A percentile compares a stretch with the other conserved stretches of the same genome.
These are phyloP conservation scores for Dicyrtomina minuta DNA, from an alignment of 2,888 invertebrate species.

Conservation along the genomic window DNA sequence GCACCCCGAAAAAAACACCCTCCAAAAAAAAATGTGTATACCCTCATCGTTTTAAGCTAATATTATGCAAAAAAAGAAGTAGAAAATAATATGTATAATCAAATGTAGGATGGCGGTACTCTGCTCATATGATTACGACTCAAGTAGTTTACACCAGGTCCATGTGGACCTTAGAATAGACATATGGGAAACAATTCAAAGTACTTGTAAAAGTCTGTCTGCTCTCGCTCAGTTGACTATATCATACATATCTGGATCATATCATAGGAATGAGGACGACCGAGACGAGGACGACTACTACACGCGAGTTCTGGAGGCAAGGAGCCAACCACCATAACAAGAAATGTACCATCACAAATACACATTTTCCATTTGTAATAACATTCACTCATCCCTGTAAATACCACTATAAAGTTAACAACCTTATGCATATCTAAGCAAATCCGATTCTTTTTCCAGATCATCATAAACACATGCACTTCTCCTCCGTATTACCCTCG, in stretches of 20 bases:
- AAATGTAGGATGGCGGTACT: not conserved
- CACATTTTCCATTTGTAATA: slow-evolving; percentile 53
- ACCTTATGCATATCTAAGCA: slow-evolving; percentile 53
- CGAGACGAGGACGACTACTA: no score
- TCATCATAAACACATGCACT: slow-evolving; percentile 42
- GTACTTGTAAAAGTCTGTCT: no score
- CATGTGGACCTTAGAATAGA: no score
- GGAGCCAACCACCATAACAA: slow-evolving; percentile 36
- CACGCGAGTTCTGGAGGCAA: slow-evolving; percentile 10
- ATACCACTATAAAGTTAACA: slow-evolving; percentile 52
- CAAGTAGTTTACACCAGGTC: no score
- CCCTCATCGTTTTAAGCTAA: no score
- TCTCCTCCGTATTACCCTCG: slow-evolving; percentile 26
- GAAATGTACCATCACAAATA: slow-evolving; percentile 52
- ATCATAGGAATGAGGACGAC: no score
- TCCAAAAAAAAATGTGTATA: no score
- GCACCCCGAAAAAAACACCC: no score
- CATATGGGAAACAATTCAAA: slow-evolving; percentile 8
- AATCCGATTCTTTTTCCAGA: slow-evolving; percentile 29
- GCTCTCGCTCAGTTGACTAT: no score
- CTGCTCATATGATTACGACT: no score
- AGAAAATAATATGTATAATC: not conserved
- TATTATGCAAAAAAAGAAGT: not conserved
- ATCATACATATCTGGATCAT: no score
- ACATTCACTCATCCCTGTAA: slow-evolving; percentile 52